These are phyloP conservation scores for Chrysemys picta DNA, from an alignment of 2,113 vertebrate species.

Conservation along the genomic window DNA sequence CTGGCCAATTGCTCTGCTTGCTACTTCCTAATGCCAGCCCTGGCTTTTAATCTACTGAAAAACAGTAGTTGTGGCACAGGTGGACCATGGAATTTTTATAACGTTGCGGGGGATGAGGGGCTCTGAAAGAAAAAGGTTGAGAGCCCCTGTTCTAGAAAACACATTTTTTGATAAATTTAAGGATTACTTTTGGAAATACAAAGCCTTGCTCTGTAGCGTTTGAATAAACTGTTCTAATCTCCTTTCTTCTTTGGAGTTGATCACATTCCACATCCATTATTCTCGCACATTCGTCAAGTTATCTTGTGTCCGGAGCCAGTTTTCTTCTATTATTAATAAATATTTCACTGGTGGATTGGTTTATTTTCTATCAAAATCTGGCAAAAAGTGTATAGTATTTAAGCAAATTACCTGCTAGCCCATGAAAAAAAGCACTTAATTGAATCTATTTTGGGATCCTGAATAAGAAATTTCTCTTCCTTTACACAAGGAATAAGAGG, in stretches of 20 bases:
- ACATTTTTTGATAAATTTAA: conserved; percentile 71
- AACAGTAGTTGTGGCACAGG: too few relatives aligned
- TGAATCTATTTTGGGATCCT: conserved; percentile 50
- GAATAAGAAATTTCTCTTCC: conserved; percentile 51
- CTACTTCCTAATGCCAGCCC: too few relatives aligned
- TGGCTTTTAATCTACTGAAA: too few relatives aligned
- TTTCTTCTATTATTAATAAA: conserved; percentile 66
- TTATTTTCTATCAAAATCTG: conserved; percentile 60
- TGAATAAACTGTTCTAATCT: conserved; percentile 64
- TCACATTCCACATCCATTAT: conserved; percentile 54
- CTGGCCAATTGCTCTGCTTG: too few relatives aligned
- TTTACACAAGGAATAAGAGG: conserved; percentile 28
- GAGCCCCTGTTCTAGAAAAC: conserved; percentile 27
- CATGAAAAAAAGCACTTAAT: conserved; percentile 60
- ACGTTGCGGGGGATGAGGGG: too few relatives aligned
- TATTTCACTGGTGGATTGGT: conserved; percentile 48
- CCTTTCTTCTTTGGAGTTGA: conserved; percentile 54
- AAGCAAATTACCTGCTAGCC: conserved; percentile 35
- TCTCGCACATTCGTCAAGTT: conserved; percentile 57
- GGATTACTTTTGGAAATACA: conserved; percentile 66
- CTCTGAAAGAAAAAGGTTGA: too few relatives aligned
- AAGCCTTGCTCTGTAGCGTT: conserved; percentile 55
- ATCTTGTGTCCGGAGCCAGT: conserved; percentile 51
- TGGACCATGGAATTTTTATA: too few relatives aligned
- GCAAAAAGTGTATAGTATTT: conserved; percentile 40